Conservation (phyloP, 2,797 vertebrate genomes). For the Pteropus rufus region DNA sequence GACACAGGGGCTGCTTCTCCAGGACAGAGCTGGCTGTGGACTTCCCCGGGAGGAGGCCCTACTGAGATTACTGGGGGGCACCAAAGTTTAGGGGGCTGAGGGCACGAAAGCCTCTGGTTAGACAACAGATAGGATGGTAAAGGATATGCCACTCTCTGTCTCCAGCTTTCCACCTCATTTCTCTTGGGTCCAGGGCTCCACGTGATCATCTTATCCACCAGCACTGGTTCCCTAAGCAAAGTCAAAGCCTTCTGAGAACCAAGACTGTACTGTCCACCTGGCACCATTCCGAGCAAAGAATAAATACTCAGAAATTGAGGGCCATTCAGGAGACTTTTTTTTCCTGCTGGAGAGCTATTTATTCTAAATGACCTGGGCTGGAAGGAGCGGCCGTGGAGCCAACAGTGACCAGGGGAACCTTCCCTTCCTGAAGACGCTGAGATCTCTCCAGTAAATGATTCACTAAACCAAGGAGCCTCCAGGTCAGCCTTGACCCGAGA, state of each 20-base stretch:
- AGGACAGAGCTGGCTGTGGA: neutral
- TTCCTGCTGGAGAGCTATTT: neutral
- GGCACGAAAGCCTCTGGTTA: neutral
- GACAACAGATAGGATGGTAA: neutral
- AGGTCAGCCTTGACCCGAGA: conserved; percentile 51
- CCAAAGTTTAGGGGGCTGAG: neutral
- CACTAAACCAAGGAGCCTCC: conserved; percentile 56
- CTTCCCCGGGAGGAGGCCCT: conserved; percentile 52
- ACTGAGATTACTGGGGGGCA: neutral
- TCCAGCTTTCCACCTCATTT: neutral
- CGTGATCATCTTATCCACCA: neutral
- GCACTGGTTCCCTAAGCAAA: neutral
- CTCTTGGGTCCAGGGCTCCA: neutral
- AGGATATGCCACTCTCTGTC: neutral
- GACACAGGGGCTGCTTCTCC: neutral
- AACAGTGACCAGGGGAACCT: neutral
- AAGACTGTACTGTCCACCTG: neutral
- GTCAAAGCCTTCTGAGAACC: neutral
- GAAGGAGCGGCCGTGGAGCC: neutral
- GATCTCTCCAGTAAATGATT: conserved; percentile 58
- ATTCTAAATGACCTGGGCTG: neutral
- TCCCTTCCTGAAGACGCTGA: neutral
- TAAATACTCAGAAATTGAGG: neutral
- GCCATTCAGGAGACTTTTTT: neutral
- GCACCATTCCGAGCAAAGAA: neutral